phyloP scores from a whole-genome alignment of 2,113 vertebrate species.

The Pseudorectes ferrugineus region DNA sequence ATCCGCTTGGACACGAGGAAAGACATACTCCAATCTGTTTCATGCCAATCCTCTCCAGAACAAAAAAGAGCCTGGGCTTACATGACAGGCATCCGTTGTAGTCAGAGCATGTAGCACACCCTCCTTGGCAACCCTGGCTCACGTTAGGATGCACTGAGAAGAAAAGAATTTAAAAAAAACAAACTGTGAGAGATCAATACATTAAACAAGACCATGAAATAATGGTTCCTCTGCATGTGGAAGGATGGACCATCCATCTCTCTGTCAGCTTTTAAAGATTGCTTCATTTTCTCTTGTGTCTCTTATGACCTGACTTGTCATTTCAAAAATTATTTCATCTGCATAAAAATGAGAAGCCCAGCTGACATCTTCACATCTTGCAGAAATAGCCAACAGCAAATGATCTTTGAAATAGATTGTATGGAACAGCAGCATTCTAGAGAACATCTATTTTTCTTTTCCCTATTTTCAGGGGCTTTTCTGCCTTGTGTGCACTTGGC shows the following conservation, averaged over 20 bases:
- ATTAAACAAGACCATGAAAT: not conserved
- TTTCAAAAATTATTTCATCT: not conserved
- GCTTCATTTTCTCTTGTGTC: not conserved
- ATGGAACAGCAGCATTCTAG: not conserved
- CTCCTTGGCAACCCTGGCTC: slow-evolving; percentile 91
- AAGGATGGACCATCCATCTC: not conserved
- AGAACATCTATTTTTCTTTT: not conserved
- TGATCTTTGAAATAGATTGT: not conserved
- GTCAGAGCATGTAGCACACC: slow-evolving; percentile 96
- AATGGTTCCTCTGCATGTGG: not conserved
- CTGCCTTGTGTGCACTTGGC: not conserved
- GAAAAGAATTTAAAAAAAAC: not conserved
- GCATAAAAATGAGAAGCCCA: not conserved
- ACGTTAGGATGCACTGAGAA: slow-evolving; percentile 84
- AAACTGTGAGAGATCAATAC: not conserved
- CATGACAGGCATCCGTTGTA: slow-evolving; percentile 98
- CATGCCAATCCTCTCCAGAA: slow-evolving; percentile 96
- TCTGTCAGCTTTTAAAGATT: not conserved
- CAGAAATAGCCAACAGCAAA: not conserved
- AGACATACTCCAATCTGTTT: slow-evolving; percentile 96
- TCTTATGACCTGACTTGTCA: not conserved
- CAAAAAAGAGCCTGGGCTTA: slow-evolving; percentile 95
- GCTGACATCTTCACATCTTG: not conserved
- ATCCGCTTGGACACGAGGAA: slow-evolving; percentile 93
- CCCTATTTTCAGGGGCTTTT: not conserved